Percentiles rank a stretch among this genome's conserved stretches.
Evolutionary conservation across 2,797 vertebrate genomes (phyloP).

Genomic region (Xenopus petersii): DNA sequence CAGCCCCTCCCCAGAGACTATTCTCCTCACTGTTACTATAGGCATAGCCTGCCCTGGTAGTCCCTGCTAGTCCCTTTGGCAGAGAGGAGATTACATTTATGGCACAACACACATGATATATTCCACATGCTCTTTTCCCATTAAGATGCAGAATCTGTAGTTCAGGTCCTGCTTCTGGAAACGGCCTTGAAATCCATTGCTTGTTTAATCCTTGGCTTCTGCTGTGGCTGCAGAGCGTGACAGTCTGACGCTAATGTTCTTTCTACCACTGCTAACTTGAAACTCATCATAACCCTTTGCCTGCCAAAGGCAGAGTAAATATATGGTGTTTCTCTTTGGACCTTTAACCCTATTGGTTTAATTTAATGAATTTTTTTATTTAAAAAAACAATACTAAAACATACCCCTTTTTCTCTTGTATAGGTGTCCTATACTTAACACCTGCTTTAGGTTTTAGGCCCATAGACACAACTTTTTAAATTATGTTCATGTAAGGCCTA

Average conservation of each 20-base stretch:
- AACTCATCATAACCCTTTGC: conserved; percentile 30
- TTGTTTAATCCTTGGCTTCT: conserved; percentile 42
- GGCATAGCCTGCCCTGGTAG: no score
- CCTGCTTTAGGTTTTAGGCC: no score
- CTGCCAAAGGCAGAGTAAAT: neutral
- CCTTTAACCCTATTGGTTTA: no score
- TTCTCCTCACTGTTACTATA: no score
- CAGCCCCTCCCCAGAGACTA: no score
- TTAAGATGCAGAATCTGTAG: conserved; percentile 32
- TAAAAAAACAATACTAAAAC: no score
- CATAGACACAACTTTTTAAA: no score
- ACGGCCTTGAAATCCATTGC: conserved; percentile 33
- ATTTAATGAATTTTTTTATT: no score
- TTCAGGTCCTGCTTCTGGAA: conserved; percentile 29
- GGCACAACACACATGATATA: conserved; percentile 27
- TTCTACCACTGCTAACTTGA: conserved; percentile 40
- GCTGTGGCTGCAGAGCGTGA: conserved; percentile 44
- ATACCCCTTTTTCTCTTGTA: no score
- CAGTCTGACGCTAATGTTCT: conserved; percentile 40
- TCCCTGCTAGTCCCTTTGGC: neutral
- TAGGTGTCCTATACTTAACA: no score
- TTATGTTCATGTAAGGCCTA: no score
- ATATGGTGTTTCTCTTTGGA: no score
- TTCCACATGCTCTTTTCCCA: conserved; percentile 28
- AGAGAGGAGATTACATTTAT: conserved; percentile 3